Conservation (phyloP, 2,888 invertebrate species). For the Hoplodrina ambigua region DNA sequence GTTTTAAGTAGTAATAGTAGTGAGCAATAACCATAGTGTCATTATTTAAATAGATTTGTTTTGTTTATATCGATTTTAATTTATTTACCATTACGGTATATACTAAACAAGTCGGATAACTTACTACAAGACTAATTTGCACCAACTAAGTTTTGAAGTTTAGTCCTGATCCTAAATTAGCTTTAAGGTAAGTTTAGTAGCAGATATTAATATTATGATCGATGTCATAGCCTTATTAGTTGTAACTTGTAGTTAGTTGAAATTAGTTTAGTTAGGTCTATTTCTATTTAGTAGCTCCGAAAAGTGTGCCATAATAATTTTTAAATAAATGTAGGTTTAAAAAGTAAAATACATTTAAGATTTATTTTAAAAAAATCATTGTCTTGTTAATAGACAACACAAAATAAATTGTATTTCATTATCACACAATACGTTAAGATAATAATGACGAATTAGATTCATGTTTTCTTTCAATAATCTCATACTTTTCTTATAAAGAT, state of each 20-base stretch:
- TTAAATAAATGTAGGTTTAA: no score
- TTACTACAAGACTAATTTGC: not conserved
- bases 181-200: slow-evolving; percentile 7
- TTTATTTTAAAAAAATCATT: no score
- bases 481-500: not conserved
- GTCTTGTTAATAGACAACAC: no score
- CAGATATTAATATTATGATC: slow-evolving; percentile 13
- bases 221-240: not conserved
- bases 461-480: not conserved
- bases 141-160: slow-evolving; percentile 15
- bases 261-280: slow-evolving; percentile 23
- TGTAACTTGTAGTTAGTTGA: not conserved
- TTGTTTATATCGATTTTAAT: no score
- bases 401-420: not conserved
- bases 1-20: no score
- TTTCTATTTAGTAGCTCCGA: no score
- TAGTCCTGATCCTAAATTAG: not conserved
- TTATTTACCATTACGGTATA: no score
- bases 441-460: not conserved
- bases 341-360: no score
- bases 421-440: not conserved
- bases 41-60: no score
- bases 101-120: slow-evolving; percentile 4
- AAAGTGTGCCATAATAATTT: no score
- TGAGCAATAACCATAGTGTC: no score